phyloP scores from a whole-genome alignment of 2,888 invertebrate genomes.

The Ophonus ardosiacus region DNA sequence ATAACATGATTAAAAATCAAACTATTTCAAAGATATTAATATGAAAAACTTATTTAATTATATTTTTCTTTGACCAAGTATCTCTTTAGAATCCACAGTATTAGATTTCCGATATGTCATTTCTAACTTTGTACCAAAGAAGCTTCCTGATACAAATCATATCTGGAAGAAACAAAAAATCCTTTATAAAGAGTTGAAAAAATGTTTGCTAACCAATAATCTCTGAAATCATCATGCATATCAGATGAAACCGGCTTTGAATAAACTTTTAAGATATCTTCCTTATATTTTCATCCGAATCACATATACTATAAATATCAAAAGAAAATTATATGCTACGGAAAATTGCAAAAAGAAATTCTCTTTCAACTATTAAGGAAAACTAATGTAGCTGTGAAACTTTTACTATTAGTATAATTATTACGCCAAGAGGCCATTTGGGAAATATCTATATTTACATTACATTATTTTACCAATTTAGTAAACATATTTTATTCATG shows the following conservation, averaged over 20 bases:
- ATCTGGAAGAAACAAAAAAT: background rate
- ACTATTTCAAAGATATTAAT: background rate
- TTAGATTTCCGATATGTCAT: background rate
- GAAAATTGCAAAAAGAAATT: background rate
- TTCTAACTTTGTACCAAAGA: background rate
- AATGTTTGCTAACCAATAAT: slow-evolving; percentile 26
- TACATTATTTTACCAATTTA: too few relatives aligned
- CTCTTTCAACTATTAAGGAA: background rate
- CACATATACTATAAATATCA: slow-evolving; percentile 8
- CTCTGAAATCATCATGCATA: slow-evolving; percentile 6
- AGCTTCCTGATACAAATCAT: slow-evolving; percentile 3
- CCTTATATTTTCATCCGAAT: background rate
- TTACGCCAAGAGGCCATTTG: background rate
- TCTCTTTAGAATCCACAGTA: background rate
- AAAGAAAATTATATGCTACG: background rate
- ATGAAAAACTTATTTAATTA: background rate
- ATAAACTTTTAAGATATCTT: slow-evolving; percentile 11
- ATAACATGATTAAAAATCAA: background rate
- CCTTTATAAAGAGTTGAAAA: slow-evolving; percentile 1
- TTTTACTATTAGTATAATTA: background rate
- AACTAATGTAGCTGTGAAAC: background rate
- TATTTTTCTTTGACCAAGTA: background rate
- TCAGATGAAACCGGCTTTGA: slow-evolving; percentile 10
- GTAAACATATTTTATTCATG: too few relatives aligned
- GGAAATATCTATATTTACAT: background rate